A percentile compares a stretch with the other conserved stretches of the same genome.
phyloP scores from a whole-genome alignment of 2,113 vertebrate genomes.

The Blennius ocellaris region DNA sequence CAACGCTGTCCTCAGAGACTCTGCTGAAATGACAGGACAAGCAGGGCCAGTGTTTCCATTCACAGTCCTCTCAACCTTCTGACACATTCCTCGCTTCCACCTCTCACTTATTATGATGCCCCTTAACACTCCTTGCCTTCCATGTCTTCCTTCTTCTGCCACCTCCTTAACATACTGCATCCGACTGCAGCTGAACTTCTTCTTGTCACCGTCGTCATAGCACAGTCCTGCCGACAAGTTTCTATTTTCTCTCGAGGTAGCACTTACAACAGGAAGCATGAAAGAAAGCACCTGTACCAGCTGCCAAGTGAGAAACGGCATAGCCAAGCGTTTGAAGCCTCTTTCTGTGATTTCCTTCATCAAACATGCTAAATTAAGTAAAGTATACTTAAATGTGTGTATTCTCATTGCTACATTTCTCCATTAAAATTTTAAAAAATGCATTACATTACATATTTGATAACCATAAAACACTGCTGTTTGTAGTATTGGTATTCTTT shows the following conservation, averaged over 20 bases:
- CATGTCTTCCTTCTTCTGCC: conserved; percentile 37
- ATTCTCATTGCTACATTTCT: too few relatives aligned
- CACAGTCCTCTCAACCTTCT: conserved; percentile 53
- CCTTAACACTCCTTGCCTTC: conserved; percentile 41
- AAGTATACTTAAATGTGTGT: background rate
- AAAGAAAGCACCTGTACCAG: background rate
- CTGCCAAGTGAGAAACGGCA: background rate
- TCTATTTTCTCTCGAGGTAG: background rate
- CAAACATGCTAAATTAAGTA: background rate
- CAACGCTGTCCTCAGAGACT: conserved; percentile 46
- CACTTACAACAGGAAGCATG: background rate
- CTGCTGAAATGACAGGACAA: conserved; percentile 62
- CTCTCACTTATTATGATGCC: conserved; percentile 69
- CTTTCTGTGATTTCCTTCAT: conserved; percentile 3
- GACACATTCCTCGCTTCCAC: conserved; percentile 50
- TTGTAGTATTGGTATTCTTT: too few relatives aligned
- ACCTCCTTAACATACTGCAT: conserved; percentile 44
- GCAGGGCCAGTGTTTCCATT: conserved; percentile 68
- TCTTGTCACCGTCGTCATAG: conserved; percentile 26
- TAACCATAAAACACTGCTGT: too few relatives aligned
- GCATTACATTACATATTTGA: too few relatives aligned
- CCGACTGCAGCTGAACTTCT: background rate
- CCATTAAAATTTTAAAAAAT: too few relatives aligned
- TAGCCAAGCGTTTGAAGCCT: background rate
- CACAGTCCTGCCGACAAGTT: conserved; percentile 7